Evolutionary conservation across 2,888 invertebrate species (phyloP).

Genomic region (Notocelia uddmanniana): DNA sequence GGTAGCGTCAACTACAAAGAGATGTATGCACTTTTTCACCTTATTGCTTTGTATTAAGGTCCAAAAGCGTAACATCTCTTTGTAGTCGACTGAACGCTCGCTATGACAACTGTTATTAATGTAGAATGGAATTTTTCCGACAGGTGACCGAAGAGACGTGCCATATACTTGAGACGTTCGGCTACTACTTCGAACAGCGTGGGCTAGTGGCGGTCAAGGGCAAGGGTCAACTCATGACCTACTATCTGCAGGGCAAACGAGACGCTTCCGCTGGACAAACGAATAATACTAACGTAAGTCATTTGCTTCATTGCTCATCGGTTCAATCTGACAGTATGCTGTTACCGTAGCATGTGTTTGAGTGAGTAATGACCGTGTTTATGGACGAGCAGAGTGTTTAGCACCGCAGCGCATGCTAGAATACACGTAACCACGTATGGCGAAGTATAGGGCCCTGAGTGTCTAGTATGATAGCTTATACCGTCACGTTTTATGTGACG

Average conservation of each 20-base stretch:
- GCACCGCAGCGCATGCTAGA: neutral
- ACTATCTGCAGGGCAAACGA: slow-evolving; percentile 91
- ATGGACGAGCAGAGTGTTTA: neutral
- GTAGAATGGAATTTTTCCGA: slow-evolving; percentile 16
- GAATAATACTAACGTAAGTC: slow-evolving; percentile 50
- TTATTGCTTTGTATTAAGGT: too few species aligned
- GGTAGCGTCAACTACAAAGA: too few species aligned
- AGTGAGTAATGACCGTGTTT: neutral
- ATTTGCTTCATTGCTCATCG: neutral
- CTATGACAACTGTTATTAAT: neutral
- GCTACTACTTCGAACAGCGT: slow-evolving; percentile 97
- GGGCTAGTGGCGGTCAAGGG: slow-evolving; percentile 98
- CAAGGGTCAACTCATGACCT: slow-evolving; percentile 98
- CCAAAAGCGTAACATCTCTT: too few species aligned
- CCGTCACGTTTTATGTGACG: too few species aligned
- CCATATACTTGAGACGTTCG: slow-evolving; percentile 94
- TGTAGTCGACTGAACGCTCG: too few species aligned
- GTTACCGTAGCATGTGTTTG: neutral
- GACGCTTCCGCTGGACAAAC: slow-evolving; percentile 54
- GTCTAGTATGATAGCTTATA: too few species aligned
- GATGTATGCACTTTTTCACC: too few species aligned
- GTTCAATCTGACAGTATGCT: neutral
- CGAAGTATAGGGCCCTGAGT: too few species aligned
- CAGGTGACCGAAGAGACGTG: slow-evolving; percentile 98
- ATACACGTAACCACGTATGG: neutral